Evolutionary conservation across 1,140 invertebrate genomes (phyloP).

Genomic region (Apolygus lucorum): DNA sequence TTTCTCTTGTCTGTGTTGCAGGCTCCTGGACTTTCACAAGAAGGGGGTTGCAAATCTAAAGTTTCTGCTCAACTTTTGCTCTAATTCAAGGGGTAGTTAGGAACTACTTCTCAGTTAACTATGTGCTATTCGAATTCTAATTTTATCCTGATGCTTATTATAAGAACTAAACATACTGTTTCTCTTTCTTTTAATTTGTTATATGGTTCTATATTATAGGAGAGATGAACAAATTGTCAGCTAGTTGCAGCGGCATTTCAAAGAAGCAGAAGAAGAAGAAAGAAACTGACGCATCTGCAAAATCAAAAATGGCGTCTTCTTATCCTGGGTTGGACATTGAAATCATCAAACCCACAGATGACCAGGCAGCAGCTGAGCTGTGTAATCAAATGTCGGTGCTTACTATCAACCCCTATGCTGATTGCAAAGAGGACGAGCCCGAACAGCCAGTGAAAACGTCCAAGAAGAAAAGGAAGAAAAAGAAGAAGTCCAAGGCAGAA

Average conservation of each 20-base stretch:
- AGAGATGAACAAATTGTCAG: background rate
- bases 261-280: slow-evolving; percentile 53
- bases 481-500: slow-evolving; percentile 32
- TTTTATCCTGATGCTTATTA: no score
- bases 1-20: no score
- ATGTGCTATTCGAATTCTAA: no score
- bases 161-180: no score
- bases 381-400: slow-evolving; percentile 24
- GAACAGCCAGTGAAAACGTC: slow-evolving; percentile 16
- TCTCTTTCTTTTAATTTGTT: no score
- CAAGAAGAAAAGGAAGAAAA: slow-evolving; percentile 32
- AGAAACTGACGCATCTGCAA: slow-evolving; percentile 43
- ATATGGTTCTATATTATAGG: no score
- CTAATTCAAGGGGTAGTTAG: no score
- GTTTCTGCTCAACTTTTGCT: no score
- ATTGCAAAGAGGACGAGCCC: slow-evolving; percentile 11
- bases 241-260: no score
- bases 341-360: slow-evolving; percentile 3
- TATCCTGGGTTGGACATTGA: slow-evolving; percentile 22
- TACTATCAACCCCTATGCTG: slow-evolving; percentile 21
- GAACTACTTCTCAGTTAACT: no score
- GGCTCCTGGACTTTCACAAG: no score
- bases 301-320: background rate
- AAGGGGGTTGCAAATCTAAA: no score
- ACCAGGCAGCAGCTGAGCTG: slow-evolving; percentile 5